Conservation (phyloP, 1,140 invertebrate genomes). For the Trichogramma pretiosum region DNA sequence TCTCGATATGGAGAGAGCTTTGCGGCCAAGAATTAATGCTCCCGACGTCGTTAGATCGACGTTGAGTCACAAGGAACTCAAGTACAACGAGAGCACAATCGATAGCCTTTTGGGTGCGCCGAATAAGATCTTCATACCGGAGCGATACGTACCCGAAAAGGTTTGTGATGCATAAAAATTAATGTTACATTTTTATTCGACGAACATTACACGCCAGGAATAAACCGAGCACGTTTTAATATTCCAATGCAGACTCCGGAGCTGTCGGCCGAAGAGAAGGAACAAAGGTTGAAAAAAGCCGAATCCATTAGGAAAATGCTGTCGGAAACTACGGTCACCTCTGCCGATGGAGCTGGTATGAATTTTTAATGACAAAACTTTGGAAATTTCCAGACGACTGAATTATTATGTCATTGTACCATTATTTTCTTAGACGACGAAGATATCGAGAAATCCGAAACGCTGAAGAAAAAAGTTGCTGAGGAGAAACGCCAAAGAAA, state of each 20-base stretch:
- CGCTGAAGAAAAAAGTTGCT: constrained; percentile 52
- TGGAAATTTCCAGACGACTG: not conserved
- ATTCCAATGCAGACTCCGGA: constrained; percentile 55
- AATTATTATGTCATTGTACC: not conserved
- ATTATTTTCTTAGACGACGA: constrained; percentile 31
- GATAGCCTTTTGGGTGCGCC: constrained; percentile 76
- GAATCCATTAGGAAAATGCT: constrained; percentile 87
- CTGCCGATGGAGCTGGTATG: constrained; percentile 31
- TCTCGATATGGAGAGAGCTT: constrained; percentile 73
- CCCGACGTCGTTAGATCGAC: constrained; percentile 79
- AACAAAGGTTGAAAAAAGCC: constrained; percentile 73
- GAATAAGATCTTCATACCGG: constrained; percentile 83
- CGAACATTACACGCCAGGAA: not conserved
- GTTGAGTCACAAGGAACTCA: constrained; percentile 54
- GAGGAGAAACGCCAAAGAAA: constrained; percentile 80
- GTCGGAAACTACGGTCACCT: constrained; percentile 54
- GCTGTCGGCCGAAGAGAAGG: constrained; percentile 71
- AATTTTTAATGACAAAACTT: constrained; percentile 2
- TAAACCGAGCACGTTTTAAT: no score
- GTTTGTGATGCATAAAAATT: constrained; percentile 32
- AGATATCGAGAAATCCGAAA: constrained; percentile 36
- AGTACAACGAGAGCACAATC: constrained; percentile 69
- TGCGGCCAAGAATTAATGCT: constrained; percentile 61
- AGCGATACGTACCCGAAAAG: constrained; percentile 83
- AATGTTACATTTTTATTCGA: no score